Evolutionary conservation across 1,140 invertebrate species (phyloP), one percentile per base, ranked within the genome.

Genomic region (Neodiprion pinetum): DNA sequence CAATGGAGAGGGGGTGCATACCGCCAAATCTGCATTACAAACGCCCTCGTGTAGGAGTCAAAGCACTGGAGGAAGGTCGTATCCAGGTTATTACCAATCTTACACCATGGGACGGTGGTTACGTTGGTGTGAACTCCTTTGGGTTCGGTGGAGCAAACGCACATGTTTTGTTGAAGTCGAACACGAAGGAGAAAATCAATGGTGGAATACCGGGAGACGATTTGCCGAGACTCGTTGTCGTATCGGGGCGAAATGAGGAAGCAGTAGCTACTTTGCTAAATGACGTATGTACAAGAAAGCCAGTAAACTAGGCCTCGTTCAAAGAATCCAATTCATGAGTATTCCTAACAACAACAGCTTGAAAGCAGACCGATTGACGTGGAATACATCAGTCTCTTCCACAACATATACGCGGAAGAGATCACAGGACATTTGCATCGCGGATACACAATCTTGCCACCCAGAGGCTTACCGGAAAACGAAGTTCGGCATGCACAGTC

Each of bases 21-120:
- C 93, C 94, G 10, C 91, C 93, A 2, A 96, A 95, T 85, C 85
- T 96, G 1, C 93, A 96, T 82, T 95, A 90, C 80, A 89, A 91
- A 7, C 87, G 80, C 3, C 93, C 94, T 3, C 94, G 90, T 74
- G 89, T 93, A 61, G 92, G 94, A 66, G 92, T 96, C 48, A 89
- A 90, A 70, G 91, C 91, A 17, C 84, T 96, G 7, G 80, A 90
- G 12, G 91, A 94, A 76, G 94, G 94, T 7, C 85, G 89, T 72
- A 53, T 90, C 0, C 74, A 90, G 78, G 93, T 96, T 10, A 90
- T 95, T 0, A 90, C 90, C 1, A 89, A 94, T 71, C 88, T 89
- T 48, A 92, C 88, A 1, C 87, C 90, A 10, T 94, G 93, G 91
- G 84, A 91, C 40, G 92, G 92, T 61, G 91, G 91, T 48, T 82